phyloP scores from a whole-genome alignment of 2,888 invertebrate species.

The Athripsodes cinereus region DNA sequence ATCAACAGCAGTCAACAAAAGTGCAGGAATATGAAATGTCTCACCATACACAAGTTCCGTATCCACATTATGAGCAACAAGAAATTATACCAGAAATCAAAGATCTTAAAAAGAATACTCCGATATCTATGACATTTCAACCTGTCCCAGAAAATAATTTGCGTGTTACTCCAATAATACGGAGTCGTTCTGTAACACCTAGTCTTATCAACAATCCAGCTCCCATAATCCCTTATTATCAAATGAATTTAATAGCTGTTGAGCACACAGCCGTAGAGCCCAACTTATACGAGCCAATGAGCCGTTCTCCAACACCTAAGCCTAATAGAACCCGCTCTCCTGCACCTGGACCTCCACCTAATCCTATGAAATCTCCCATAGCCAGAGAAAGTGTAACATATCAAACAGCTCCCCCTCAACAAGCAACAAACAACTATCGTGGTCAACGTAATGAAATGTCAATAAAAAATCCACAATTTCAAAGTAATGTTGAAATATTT shows the following conservation, averaged over 20 bases:
- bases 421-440: constrained; percentile 38
- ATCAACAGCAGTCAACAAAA: background rate
- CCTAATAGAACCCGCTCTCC: constrained; percentile 57
- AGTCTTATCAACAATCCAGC: constrained; percentile 69
- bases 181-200: constrained; percentile 60
- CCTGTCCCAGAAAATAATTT: constrained; percentile 55
- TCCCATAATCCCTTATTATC: constrained; percentile 71
- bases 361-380: constrained; percentile 58
- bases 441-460: constrained; percentile 42
- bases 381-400: constrained; percentile 50
- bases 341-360: constrained; percentile 64
- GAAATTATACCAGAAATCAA: constrained; percentile 32
- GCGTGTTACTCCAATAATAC: constrained; percentile 48
- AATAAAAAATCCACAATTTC: constrained; percentile 32
- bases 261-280: constrained; percentile 55
- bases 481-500: constrained; percentile 37
- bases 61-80: constrained; percentile 28
- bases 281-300: constrained; percentile 55
- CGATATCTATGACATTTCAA: constrained; percentile 59
- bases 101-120: constrained; percentile 46
- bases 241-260: constrained; percentile 68
- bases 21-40: background rate
- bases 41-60: constrained; percentile 23
- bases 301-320: constrained; percentile 61
- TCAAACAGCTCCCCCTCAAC: constrained; percentile 38